These are phyloP conservation scores for Apodemus sylvaticus DNA, from an alignment of 2,113 vertebrate species.

Conservation along the genomic window DNA sequence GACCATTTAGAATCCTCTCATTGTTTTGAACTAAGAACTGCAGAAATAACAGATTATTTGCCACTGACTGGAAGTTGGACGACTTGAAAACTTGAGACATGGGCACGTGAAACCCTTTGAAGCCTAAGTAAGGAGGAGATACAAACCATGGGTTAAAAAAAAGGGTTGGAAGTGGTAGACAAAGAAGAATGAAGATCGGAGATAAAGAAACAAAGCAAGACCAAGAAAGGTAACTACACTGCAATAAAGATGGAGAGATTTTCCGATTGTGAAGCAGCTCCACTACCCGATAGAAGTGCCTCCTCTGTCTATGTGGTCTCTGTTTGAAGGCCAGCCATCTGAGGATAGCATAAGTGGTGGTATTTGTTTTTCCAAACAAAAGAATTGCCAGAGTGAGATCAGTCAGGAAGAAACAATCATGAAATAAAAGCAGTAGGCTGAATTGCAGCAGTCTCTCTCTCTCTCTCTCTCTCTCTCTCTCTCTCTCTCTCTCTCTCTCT, in stretches of 20 bases:
- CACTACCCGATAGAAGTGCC: background rate
- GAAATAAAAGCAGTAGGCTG: conserved; percentile 30
- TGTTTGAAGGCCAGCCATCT: conserved; percentile 11
- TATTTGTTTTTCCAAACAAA: conserved; percentile 38
- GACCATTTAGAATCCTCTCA: conserved; percentile 10
- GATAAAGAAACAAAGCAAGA: conserved; percentile 22
- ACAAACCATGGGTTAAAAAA: background rate
- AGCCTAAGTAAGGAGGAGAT: background rate
- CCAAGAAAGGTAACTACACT: background rate
- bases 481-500: too few relatives aligned
- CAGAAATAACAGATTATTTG: background rate
- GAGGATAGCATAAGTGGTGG: background rate
- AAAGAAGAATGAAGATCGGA: background rate
- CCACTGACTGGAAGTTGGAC: background rate
- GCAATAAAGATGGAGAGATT: background rate
- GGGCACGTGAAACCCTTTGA: background rate
- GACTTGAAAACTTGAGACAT: conserved; percentile 17
- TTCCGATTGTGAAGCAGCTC: background rate
- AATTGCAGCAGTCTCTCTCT: background rate
- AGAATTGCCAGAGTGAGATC: conserved; percentile 33
- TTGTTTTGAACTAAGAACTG: conserved; percentile 27
- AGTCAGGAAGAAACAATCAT: background rate
- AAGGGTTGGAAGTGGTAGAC: background rate
- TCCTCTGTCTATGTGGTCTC: background rate
- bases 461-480: background rate